Base-by-base conservation (phyloP, 2,888 invertebrate genomes). In the Synergus japonicus region DNA sequence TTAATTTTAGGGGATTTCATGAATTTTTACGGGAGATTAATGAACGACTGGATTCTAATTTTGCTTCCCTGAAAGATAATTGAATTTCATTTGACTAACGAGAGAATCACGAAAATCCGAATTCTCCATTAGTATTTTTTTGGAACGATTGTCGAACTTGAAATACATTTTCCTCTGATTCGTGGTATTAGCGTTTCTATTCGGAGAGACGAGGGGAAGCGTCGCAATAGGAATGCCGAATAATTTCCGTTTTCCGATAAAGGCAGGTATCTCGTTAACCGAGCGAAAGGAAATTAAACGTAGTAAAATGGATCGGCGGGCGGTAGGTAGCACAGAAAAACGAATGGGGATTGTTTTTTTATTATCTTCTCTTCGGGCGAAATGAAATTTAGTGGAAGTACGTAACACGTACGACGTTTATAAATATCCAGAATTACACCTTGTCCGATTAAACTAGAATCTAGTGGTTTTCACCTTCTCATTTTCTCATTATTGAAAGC, bases 231-330 rank as follows among this genome's bases (percentile, higher is more conserved):
- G 78, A 77, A 63, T 78, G 78, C 73, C 67, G 66, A 79, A 80
- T 80, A 77, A 80, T 80, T 79, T 63, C 78, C 77, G 79, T 76
- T 77, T 79, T 79, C 64, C 78, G 65, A 78, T 79, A 58, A 58
- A 79, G 78, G 44, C 77, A 78, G 78, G 82, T 77, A 77, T 79
- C 79, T 79, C 79, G 82, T 82, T 79, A 78, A 66, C 63, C 54
- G 79, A 76, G 76, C 66, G 79, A 76, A 78, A 58, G 76, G 80
- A 80, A 78, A 77, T 82, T 77, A 78, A 78, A 82, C 67, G 78
- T 77, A 76, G 79, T 80, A 80, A 78, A 77, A 76, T 73, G 73
- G 73, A 73, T 73, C 73, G 46, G 54, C 37, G 54, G 49, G 73
- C 46, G 43, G 67, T 73, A 73, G 73, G 54, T 41, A 73, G 73